A percentile compares a stretch with the other conserved stretches of the same genome.
Conservation (phyloP, 2,888 invertebrate genomes). For the Cryptophagus acutangulus region DNA sequence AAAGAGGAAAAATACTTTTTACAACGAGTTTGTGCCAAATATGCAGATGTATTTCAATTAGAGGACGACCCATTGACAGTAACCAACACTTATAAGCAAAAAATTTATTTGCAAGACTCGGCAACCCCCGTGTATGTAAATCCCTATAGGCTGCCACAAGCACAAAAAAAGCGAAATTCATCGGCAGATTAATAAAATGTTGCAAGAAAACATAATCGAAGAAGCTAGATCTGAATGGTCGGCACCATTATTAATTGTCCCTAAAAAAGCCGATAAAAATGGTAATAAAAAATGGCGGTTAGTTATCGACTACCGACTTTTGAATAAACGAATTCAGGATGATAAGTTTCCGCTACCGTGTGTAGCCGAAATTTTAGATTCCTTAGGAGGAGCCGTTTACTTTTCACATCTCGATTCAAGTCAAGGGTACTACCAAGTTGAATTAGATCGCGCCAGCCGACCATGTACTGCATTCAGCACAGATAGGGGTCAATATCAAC, state of each 20-base stretch:
- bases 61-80: constrained; percentile 21
- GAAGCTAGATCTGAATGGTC: constrained; percentile 22
- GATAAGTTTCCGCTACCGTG: too few species aligned
- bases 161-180: constrained; percentile 26
- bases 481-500: constrained; percentile 28
- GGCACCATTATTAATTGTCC: constrained; percentile 21
- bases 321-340: too few species aligned
- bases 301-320: too few species aligned
- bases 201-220: too few species aligned
- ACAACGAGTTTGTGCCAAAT: constrained; percentile 20
- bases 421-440: constrained; percentile 31
- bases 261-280: too few species aligned
- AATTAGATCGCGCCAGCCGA: constrained; percentile 22
- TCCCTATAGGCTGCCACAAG: too few species aligned
- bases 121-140: too few species aligned
- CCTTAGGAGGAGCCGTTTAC: constrained; percentile 30
- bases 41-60: constrained; percentile 22
- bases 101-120: too few species aligned
- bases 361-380: too few species aligned
- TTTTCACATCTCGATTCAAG: constrained; percentile 27
- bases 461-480: constrained; percentile 28
- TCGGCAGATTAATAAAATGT: too few species aligned
- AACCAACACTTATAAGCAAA: constrained; percentile 27
- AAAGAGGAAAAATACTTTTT: constrained; percentile 17
- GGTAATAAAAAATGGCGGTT: too few species aligned